Conservation (phyloP, 2,888 invertebrate species). For the Leptopilina drosophilae region DNA sequence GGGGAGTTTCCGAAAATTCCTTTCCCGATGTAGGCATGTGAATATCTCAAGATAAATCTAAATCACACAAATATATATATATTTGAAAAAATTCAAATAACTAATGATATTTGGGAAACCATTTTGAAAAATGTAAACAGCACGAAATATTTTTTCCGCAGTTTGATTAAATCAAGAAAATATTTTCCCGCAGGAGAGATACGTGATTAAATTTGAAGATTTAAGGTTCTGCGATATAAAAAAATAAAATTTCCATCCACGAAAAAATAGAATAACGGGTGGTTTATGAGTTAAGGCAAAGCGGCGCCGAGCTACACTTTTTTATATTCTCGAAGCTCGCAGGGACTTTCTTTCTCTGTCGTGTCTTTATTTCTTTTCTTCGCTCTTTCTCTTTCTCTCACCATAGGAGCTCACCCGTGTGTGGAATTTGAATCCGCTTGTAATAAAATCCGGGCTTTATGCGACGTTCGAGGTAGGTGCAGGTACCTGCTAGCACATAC, state of each 20-base stretch:
- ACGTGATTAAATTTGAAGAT: constrained; percentile 37
- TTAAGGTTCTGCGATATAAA: constrained; percentile 50
- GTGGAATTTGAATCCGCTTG: constrained; percentile 76
- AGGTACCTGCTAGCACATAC: constrained; percentile 48
- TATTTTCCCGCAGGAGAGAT: constrained; percentile 19
- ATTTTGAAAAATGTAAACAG: not conserved
- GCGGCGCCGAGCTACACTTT: constrained; percentile 57
- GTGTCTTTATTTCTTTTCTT: constrained; percentile 52
- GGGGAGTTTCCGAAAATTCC: too few species aligned
- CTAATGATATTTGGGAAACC: not conserved
- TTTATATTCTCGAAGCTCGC: constrained; percentile 61
- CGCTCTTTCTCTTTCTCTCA: constrained; percentile 55
- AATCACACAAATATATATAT: not conserved
- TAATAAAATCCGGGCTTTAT: constrained; percentile 76
- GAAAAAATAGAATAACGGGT: constrained; percentile 72
- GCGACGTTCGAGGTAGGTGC: constrained; percentile 68
- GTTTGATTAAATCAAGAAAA: not conserved
- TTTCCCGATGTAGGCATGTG: too few species aligned
- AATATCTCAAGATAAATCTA: too few species aligned
- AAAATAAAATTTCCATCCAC: constrained; percentile 71
- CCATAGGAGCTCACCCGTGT: constrained; percentile 65
- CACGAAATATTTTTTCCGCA: not conserved
- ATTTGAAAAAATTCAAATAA: not conserved
- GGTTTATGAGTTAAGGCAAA: constrained; percentile 69
- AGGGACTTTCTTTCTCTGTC: constrained; percentile 55